Evolutionary conservation across 2,888 invertebrate genomes (phyloP).

Genomic region (Punctoribates punctum): DNA sequence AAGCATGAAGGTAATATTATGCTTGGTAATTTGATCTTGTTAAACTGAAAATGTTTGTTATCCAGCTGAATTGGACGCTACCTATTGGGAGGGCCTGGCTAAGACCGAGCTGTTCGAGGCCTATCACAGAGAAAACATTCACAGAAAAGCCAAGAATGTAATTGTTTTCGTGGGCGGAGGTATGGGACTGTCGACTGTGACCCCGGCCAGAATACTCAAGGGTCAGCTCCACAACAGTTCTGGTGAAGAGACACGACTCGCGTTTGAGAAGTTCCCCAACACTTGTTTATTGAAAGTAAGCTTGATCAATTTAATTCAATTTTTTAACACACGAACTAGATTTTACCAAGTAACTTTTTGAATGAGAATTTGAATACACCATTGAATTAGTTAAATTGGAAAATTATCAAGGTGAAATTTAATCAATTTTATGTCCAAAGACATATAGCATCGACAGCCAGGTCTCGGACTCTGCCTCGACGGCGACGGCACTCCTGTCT

Average conservation of each 20-base stretch:
- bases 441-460: slow-evolving; percentile 57
- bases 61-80: too few species aligned
- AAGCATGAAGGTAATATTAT: too few species aligned
- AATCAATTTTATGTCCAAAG: too few species aligned
- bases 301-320: not conserved
- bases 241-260: slow-evolving; percentile 65
- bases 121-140: not conserved
- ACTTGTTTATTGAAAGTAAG: slow-evolving; percentile 66
- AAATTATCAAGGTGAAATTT: not conserved
- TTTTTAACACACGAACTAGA: too few species aligned
- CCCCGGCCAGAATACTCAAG: slow-evolving; percentile 56
- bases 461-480: slow-evolving; percentile 83
- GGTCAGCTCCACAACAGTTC: slow-evolving; percentile 49
- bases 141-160: slow-evolving; percentile 59
- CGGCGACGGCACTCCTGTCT: slow-evolving; percentile 75
- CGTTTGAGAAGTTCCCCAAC: slow-evolving; percentile 69
- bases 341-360: too few species aligned
- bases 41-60: too few species aligned
- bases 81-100: too few species aligned
- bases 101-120: not conserved
- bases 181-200: slow-evolving; percentile 74
- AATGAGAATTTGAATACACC: too few species aligned
- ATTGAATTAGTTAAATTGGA: not conserved
- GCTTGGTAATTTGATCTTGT: too few species aligned
- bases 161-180: slow-evolving; percentile 82